Evolutionary conservation across 2,888 invertebrate species (phyloP).

Genomic region (Dasypolia templi): DNA sequence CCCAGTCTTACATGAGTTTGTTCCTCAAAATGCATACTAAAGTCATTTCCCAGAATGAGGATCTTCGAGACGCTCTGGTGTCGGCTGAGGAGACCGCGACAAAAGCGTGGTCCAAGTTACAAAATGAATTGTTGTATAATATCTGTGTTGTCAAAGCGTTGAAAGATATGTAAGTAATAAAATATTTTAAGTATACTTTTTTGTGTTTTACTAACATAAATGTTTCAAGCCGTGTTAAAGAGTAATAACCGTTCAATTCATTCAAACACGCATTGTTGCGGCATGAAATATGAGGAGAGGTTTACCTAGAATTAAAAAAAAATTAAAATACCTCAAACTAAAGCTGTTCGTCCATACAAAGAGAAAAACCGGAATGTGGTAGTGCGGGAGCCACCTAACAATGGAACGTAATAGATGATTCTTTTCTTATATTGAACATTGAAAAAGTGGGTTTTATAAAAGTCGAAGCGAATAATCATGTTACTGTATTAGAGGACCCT

Average conservation of each 20-base stretch:
- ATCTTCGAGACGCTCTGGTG: slow-evolving; percentile 89
- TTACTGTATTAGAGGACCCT: slow-evolving; percentile 45
- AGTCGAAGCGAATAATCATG: slow-evolving; percentile 74
- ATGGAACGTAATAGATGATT: slow-evolving; percentile 81
- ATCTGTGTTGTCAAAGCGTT: slow-evolving; percentile 94
- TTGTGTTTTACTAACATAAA: background rate
- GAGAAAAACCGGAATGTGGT: slow-evolving; percentile 69
- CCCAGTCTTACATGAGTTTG: slow-evolving; percentile 96
- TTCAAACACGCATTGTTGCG: slow-evolving; percentile 32
- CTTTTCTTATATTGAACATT: slow-evolving; percentile 76
- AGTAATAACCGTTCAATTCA: slow-evolving; percentile 21
- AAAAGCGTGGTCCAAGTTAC: slow-evolving; percentile 92
- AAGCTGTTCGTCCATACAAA: slow-evolving; percentile 66
- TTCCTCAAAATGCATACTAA: slow-evolving; percentile 95
- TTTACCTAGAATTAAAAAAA: slow-evolving; percentile 41
- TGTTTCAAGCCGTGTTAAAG: background rate
- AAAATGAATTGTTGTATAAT: slow-evolving; percentile 93
- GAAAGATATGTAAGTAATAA: slow-evolving; percentile 90
- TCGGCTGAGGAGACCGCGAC: slow-evolving; percentile 91
- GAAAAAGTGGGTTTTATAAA: slow-evolving; percentile 75
- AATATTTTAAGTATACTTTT: slow-evolving; percentile 45
- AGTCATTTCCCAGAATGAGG: slow-evolving; percentile 89
- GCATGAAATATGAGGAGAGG: slow-evolving; percentile 47
- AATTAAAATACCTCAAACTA: slow-evolving; percentile 59
- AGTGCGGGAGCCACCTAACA: slow-evolving; percentile 71